phyloP scores from a whole-genome alignment of 2,797 vertebrate species.

The Crocodylus rhombifer region DNA sequence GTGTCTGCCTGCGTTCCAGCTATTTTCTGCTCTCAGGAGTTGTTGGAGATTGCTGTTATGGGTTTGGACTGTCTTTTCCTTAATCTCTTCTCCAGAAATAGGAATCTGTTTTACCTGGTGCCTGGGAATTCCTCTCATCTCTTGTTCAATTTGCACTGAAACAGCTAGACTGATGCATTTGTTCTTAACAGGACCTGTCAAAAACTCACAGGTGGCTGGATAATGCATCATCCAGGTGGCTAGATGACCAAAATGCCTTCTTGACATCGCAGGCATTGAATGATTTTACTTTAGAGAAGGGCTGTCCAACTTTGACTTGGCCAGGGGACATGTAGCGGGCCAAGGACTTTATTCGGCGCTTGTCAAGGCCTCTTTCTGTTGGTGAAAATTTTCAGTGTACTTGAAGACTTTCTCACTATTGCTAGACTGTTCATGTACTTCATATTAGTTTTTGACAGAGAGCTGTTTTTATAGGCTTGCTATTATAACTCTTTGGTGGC shows the following conservation, averaged over 20 bases:
- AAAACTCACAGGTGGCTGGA: background rate
- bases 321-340: too few species aligned
- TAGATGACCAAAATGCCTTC: background rate
- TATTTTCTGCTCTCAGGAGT: background rate
- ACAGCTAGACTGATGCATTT: background rate
- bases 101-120: background rate
- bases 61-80: background rate
- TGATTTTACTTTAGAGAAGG: background rate
- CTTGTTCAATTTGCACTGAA: background rate
- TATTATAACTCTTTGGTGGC: too few species aligned
- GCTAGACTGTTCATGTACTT: background rate
- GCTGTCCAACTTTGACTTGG: too few species aligned
- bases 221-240: background rate
- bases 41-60: background rate
- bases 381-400: background rate
- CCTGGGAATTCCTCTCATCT: background rate
- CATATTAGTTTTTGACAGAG: background rate
- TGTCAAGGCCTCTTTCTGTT: too few species aligned
- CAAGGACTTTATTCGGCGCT: too few species aligned
- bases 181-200: background rate
- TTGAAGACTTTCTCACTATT: background rate
- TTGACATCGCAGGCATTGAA: background rate
- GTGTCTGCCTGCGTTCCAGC: background rate
- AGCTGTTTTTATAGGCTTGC: background rate
- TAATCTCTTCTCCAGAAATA: background rate